These are phyloP conservation scores for Epirrhoe tristata DNA, from an alignment of 2,888 invertebrate genomes.

Conservation along the genomic window DNA sequence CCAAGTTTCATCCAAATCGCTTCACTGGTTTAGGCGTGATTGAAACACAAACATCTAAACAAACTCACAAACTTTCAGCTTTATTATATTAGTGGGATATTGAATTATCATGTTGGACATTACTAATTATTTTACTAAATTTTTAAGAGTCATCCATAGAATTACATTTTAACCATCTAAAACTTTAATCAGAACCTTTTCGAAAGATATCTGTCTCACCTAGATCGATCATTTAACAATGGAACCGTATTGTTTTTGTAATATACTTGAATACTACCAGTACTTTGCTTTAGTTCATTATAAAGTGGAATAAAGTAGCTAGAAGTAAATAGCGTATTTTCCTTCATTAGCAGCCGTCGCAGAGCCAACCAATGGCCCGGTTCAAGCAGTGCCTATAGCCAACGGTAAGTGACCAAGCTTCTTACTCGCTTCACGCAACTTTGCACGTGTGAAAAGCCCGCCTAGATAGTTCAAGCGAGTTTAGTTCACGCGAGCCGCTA, in stretches of 20 bases:
- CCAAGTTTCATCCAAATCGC: too few relatives aligned
- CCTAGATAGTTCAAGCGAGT: background rate
- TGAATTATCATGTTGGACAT: too few relatives aligned
- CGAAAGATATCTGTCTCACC: too few relatives aligned
- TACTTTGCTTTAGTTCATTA: background rate
- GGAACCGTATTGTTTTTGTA: background rate
- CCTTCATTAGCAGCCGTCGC: slow-evolving; percentile 8
- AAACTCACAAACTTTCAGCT: too few relatives aligned
- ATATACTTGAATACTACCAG: background rate
- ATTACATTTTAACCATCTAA: background rate
- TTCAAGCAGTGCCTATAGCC: slow-evolving; percentile 15
- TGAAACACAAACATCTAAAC: too few relatives aligned
- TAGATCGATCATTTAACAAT: background rate
- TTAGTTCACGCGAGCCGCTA: slow-evolving; percentile 1
- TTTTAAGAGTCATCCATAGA: background rate
- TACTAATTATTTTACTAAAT: background rate
- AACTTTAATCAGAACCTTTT: background rate
- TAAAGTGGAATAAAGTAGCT: slow-evolving; percentile 3
- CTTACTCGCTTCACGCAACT: slow-evolving; percentile 19
- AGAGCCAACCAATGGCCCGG: slow-evolving; percentile 24
- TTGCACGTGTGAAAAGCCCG: slow-evolving; percentile 8
- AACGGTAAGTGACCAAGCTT: slow-evolving; percentile 36
- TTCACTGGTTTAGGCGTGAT: too few relatives aligned
- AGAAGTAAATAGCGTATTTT: slow-evolving; percentile 30
- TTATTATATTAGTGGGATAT: too few relatives aligned